Evolutionary conservation across 2,113 vertebrate species (phyloP).

Genomic region (Carassius gibelio): DNA sequence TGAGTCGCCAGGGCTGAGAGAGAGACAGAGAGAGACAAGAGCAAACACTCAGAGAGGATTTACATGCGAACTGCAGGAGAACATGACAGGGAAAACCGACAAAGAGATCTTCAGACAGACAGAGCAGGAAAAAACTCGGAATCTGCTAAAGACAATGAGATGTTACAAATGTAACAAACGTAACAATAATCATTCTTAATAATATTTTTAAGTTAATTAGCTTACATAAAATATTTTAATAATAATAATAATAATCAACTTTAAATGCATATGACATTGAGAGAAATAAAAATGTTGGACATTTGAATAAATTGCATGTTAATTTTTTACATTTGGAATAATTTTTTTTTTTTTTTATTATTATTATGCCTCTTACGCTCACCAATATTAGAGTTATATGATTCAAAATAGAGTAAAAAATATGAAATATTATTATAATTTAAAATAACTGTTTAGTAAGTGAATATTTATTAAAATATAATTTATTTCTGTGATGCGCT

Average conservation of each 20-base stretch:
- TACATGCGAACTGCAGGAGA: neutral
- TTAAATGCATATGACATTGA: neutral
- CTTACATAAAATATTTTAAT: no score
- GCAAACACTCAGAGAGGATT: constrained; percentile 23
- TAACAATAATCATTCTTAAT: no score
- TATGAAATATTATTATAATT: neutral
- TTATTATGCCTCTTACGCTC: no score
- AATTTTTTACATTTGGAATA: neutral
- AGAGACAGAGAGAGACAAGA: neutral
- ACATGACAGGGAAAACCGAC: constrained; percentile 51
- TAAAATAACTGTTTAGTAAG: neutral
- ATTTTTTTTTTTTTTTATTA: neutral
- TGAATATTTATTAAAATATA: neutral
- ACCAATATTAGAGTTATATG: neutral
- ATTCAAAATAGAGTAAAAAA: neutral
- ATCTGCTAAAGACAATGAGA: neutral
- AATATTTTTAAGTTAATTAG: no score
- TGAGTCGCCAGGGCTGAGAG: constrained; percentile 84
- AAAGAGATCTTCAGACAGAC: constrained; percentile 43
- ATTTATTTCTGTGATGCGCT: neutral
- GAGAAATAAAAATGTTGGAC: neutral
- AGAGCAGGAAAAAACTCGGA: neutral
- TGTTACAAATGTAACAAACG: no score
- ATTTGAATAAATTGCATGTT: neutral
- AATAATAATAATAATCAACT: no score